Evolutionary conservation across 2,113 vertebrate species (phyloP).

Genomic region (Mionectes macconnelli): DNA sequence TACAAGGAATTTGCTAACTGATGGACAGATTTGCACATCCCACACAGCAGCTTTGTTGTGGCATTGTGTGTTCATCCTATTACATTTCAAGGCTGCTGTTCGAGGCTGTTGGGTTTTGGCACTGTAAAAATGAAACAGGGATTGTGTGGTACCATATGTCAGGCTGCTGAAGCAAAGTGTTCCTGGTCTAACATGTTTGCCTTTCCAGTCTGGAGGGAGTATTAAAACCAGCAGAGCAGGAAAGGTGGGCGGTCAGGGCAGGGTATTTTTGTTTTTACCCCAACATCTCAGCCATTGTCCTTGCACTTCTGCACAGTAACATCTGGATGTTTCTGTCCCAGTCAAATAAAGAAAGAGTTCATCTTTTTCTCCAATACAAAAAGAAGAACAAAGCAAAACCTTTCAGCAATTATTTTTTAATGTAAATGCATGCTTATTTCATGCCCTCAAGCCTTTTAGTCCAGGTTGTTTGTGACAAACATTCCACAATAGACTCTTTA

Average conservation of each 20-base stretch:
- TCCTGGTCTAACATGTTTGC: neutral
- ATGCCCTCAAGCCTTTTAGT: conserved; percentile 63
- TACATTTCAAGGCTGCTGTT: conserved; percentile 45
- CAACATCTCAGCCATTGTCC: neutral
- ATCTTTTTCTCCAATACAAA: neutral
- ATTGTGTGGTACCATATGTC: conserved; percentile 45
- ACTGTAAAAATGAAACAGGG: neutral
- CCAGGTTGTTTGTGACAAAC: conserved; percentile 64
- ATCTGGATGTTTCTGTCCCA: neutral
- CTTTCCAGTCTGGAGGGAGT: neutral
- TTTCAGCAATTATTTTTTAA: conserved; percentile 62
- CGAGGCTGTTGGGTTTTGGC: conserved; percentile 51
- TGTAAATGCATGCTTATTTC: conserved; percentile 66
- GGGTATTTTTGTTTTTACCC: neutral
- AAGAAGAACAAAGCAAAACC: neutral
- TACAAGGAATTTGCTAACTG: neutral
- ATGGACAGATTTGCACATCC: conserved; percentile 6
- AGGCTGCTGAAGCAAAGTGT: conserved; percentile 47
- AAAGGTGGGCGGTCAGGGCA: neutral
- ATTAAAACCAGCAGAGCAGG: neutral
- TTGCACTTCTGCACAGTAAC: neutral
- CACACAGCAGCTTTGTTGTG: conserved; percentile 31
- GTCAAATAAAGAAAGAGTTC: neutral
- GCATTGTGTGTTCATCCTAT: neutral
- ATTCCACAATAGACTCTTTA: conserved; percentile 64